These are phyloP conservation scores for Andrena dorsata DNA, from an alignment of 2,888 invertebrate genomes.

Conservation along the genomic window DNA sequence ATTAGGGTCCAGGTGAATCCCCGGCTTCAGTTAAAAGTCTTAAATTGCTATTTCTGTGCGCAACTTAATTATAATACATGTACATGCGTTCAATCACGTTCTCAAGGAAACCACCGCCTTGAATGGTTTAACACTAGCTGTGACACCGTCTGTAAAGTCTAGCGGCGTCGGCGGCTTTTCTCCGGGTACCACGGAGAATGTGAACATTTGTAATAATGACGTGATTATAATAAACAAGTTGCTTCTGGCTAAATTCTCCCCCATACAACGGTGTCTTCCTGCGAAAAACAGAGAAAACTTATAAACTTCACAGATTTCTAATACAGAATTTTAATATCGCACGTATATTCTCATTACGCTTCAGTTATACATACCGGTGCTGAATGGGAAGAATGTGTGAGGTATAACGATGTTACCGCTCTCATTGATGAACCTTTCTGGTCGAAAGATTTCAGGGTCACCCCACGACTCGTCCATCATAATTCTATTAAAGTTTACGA, in stretches of 20 bases:
- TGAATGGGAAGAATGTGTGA: conserved; percentile 92
- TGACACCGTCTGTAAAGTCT: conserved; percentile 91
- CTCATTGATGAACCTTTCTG: conserved; percentile 90
- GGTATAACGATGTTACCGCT: conserved; percentile 87
- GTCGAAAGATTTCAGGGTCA: conserved; percentile 90
- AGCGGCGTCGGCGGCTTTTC: conserved; percentile 87
- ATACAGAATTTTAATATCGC: neutral
- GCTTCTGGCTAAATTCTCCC: conserved; percentile 91
- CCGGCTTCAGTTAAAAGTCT: neutral
- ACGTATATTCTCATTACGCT: neutral
- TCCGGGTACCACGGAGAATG: conserved; percentile 89
- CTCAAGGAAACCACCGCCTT: conserved; percentile 88
- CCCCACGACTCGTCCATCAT: conserved; percentile 90
- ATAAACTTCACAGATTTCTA: neutral
- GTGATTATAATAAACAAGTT: conserved; percentile 92
- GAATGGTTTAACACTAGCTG: conserved; percentile 91
- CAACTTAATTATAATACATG: neutral
- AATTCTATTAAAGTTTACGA: conserved; percentile 91
- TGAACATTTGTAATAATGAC: conserved; percentile 90
- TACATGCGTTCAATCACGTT: conserved; percentile 57
- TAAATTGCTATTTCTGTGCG: neutral
- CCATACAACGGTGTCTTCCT: conserved; percentile 92
- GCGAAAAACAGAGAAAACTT: neutral
- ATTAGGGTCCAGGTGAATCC: too few relatives aligned
- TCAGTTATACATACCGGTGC: conserved; percentile 86